Evolutionary conservation across 2,888 invertebrate species (phyloP), one percentile per base, ranked within the genome.

Genomic region (Ectemnius continuus): DNA sequence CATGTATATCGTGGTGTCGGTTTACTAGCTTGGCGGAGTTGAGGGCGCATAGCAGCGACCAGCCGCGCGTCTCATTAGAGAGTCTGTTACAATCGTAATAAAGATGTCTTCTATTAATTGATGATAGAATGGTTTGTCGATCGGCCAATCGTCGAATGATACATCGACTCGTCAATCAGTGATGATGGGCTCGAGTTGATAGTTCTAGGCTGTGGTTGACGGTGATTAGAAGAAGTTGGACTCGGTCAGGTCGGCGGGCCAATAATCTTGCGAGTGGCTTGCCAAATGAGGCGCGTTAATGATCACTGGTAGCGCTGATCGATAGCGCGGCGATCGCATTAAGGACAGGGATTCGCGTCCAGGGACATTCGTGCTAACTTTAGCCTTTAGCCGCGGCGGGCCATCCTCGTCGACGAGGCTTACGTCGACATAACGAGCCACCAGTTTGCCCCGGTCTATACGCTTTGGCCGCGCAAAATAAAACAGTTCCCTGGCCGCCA

Each of bases 301-400:
- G 76, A 65, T 45, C 73, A 23, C 69, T 52, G 23, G 63, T 56
- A 57, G 63, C 59, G 67, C 62, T 71, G 72, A 82, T 82, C 82
- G 80, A 82, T 82, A 67, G 78, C 61, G 70, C 28, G 60, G 57
- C 59, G 63, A 16, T 64, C 47, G 65, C 79, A 76, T 80, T 83
- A 83, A 84, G 80, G 84, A 84, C 79, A 75, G 77, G 56, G 71
- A 78, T 85, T 81, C 80, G 76, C 85, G 85, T 88, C 87, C 89
- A 89, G 89, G 90, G 90, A 87, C 89, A 87, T 87, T 81, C 79
- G 79, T 78, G 85, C 90, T 90, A 90, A 90, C 87, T 90, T 89
- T 90, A 90, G 89, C 87, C 84, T 87, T 86, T 86, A 88, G 87
- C 87, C 83, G 73, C 70, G 70, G 84, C 61, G 52, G 52, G 61